These are phyloP conservation scores for Trogon surrucura DNA, from an alignment of 2,113 vertebrate genomes.

Conservation along the genomic window DNA sequence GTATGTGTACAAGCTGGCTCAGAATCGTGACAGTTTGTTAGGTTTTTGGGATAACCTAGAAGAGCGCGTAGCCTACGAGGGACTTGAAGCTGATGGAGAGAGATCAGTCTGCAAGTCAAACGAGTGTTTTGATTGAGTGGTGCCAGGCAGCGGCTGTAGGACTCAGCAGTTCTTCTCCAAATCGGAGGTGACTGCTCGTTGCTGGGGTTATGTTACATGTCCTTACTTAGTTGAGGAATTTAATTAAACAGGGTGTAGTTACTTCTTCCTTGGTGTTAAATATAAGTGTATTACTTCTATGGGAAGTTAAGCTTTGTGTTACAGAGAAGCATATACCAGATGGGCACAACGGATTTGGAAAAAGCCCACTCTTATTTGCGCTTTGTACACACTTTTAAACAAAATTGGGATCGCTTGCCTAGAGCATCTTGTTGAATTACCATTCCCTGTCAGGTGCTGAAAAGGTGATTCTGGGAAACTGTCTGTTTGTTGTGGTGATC, in stretches of 20 bases:
- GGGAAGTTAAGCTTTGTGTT: neutral
- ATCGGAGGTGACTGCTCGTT: neutral
- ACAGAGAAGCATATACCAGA: neutral
- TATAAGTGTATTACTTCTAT: neutral
- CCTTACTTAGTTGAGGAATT: neutral
- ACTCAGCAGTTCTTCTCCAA: neutral
- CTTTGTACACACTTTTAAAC: neutral
- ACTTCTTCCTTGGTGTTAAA: neutral
- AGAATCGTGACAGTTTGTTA: neutral
- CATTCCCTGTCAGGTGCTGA: neutral
- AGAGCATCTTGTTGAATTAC: neutral
- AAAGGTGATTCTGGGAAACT: neutral
- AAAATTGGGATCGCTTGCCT: neutral
- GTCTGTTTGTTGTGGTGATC: neutral
- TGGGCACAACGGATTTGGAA: neutral
- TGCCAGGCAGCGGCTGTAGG: neutral
- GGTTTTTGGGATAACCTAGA: neutral
- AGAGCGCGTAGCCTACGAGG: rapidly evolving
- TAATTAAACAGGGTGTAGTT: neutral
- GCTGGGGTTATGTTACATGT: neutral
- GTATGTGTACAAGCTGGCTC: neutral
- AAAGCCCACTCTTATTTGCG: neutral
- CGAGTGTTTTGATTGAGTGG: neutral
- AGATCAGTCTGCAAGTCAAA: neutral
- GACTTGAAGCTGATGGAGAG: neutral